Conservation (phyloP, 2,113 vertebrate species). For the Triplophysa dalaica region DNA sequence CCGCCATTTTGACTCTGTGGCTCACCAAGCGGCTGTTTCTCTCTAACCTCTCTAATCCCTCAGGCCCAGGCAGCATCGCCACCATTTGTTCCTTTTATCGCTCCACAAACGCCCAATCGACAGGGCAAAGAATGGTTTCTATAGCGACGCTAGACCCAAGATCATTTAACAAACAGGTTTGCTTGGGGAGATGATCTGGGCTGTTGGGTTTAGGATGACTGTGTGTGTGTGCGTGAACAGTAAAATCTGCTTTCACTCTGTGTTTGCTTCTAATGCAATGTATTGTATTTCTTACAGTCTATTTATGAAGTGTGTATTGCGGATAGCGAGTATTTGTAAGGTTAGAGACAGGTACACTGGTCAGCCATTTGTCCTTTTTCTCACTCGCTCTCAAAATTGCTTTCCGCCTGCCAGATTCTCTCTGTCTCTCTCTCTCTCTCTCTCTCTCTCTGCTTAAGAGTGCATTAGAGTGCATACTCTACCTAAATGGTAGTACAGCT, state of each 20-base stretch:
- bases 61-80: constrained; percentile 58
- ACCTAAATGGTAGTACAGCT: constrained; percentile 5
- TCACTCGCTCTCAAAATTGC: background rate
- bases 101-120: constrained; percentile 42
- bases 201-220: constrained; percentile 14
- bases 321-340: background rate
- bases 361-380: constrained; percentile 5
- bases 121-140: constrained; percentile 70
- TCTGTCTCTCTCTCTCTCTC: constrained; percentile 9
- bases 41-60: constrained; percentile 50
- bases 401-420: constrained; percentile 4
- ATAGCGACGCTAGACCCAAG: constrained; percentile 64
- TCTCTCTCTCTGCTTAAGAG: background rate
- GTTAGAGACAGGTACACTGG: background rate
- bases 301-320: background rate
- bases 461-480: constrained; percentile 17
- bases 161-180: constrained; percentile 55
- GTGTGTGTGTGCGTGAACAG: background rate
- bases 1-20: constrained; percentile 44
- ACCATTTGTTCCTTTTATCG: constrained; percentile 69
- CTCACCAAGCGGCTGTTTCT: constrained; percentile 11
- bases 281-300: background rate
- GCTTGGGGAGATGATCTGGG: constrained; percentile 35
- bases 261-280: constrained; percentile 1
- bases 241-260: background rate